Conservation (phyloP, 2,797 vertebrate species). For the Lepilemur septentrionalis region DNA sequence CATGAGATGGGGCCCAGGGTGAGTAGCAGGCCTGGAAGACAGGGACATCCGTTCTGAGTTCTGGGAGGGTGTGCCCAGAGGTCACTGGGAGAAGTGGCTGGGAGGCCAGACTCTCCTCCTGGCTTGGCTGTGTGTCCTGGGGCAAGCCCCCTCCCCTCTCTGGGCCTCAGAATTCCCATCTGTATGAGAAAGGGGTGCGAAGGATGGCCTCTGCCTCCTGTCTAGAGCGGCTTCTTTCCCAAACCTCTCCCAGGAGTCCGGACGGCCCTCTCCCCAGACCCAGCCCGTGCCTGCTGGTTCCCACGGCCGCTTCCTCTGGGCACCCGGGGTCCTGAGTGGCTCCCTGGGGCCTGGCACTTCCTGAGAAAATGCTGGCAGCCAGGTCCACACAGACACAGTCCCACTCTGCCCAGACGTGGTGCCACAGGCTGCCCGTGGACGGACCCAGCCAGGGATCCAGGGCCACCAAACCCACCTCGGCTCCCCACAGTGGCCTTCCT, state of each 20-base stretch:
- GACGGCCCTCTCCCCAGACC: background rate
- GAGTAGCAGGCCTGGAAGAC: background rate
- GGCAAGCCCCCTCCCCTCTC: background rate
- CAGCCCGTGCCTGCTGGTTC: background rate
- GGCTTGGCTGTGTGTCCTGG: background rate
- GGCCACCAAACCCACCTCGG: rapidly evolving
- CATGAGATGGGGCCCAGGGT: background rate
- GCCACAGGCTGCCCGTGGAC: rapidly evolving
- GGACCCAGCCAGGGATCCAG: background rate
- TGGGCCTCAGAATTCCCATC: background rate
- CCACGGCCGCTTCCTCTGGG: background rate
- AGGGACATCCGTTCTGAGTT: background rate
- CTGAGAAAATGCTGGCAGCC: background rate
- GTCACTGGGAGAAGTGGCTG: background rate
- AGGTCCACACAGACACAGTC: background rate
- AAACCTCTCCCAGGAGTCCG: background rate
- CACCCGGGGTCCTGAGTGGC: background rate
- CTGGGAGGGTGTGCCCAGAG: background rate
- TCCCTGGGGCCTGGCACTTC: background rate
- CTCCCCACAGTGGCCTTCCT: background rate
- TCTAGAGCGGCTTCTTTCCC: background rate
- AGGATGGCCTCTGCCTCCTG: background rate
- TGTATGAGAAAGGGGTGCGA: no score
- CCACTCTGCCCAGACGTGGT: background rate
- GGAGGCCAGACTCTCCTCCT: background rate